Evolutionary conservation across 1,140 invertebrate genomes (phyloP), one percentile per base, ranked within the genome.

Genomic region (Monomorium pharaonis): DNA sequence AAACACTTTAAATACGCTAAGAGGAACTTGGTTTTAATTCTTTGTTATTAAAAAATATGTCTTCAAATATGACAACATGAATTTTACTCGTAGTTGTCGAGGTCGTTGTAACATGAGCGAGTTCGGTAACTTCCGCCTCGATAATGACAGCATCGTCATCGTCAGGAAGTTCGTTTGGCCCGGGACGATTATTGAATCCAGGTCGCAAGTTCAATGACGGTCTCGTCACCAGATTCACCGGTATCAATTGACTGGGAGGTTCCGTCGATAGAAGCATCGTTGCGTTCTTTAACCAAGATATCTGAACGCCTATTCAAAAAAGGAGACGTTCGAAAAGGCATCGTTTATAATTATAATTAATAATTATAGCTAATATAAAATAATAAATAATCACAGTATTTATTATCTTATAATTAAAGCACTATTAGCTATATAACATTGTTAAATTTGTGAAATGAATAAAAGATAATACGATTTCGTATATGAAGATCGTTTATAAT

Each of bases 251-350:
- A 44, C 87, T 92, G 14, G 93, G 90, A 14, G 88, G 69, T 30
- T 89, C 84, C 0, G 94, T 92, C 4, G 94, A 93, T 33, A 94
- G 37, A 6, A 93, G 86, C 62, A 91, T 86, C 30, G 93, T 93
- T 9, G 92, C 92, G 78, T 95, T 95, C 74, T 94, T 94, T 74
- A 95, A 54, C 94, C 94, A 95, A 0, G 93, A 93, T 56, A 95
- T 77, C 76, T 94, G 92, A 21, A 93, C 94, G 2, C 94, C 94
- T 95, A 70, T 44, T 44, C 74, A 58, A 27, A 21, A 21, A 7
- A 54, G 21, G n/a, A 54, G 3, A 54, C 10, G 21, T 54, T 21
- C 9, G n/a, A 54, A 54, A 21, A 9, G n/a, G 37, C 37, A 21
- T 21, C n/a, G 51, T 3, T 54, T 54, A 54, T 21, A 54, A 54